A percentile compares a stretch with the other conserved stretches of the same genome.
Conservation (phyloP, 2,797 vertebrate species). For the Cheirogaleus major region DNA sequence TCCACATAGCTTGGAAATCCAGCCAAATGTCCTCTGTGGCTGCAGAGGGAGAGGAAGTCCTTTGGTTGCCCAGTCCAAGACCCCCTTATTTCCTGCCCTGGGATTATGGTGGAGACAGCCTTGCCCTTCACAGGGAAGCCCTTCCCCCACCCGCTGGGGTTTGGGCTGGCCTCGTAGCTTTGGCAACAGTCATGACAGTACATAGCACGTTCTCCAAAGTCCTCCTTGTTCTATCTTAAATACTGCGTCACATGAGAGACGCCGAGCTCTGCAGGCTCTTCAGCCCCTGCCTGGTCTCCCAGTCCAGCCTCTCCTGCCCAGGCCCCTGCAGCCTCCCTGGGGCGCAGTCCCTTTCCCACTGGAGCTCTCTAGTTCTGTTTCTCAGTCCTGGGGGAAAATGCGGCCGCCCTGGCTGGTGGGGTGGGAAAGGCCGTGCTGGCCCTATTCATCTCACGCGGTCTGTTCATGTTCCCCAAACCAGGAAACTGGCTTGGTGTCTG, state of each 20-base stretch:
- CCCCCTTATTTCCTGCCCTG: neutral
- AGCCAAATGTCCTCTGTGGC: neutral
- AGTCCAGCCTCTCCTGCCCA: neutral
- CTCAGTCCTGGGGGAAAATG: neutral
- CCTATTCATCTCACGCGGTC: neutral
- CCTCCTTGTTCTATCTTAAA: neutral
- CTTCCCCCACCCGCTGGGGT: neutral
- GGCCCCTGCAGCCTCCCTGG: neutral
- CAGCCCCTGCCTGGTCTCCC: neutral
- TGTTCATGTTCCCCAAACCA: neutral
- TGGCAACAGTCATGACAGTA: accelerated
- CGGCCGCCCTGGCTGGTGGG: neutral
- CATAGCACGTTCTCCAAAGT: neutral
- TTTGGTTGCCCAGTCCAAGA: neutral
- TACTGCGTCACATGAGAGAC: accelerated
- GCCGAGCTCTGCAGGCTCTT: neutral
- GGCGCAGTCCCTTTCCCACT: neutral
- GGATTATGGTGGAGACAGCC: neutral
- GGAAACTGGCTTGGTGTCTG: neutral
- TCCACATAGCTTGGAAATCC: neutral
- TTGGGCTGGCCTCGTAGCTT: neutral
- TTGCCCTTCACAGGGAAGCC: neutral
- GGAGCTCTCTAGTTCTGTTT: neutral
- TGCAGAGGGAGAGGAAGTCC: neutral
- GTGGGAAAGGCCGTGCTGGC: neutral